Base-by-base conservation (phyloP, 1,140 invertebrate species). In the Zelostemma sp. region DNA sequence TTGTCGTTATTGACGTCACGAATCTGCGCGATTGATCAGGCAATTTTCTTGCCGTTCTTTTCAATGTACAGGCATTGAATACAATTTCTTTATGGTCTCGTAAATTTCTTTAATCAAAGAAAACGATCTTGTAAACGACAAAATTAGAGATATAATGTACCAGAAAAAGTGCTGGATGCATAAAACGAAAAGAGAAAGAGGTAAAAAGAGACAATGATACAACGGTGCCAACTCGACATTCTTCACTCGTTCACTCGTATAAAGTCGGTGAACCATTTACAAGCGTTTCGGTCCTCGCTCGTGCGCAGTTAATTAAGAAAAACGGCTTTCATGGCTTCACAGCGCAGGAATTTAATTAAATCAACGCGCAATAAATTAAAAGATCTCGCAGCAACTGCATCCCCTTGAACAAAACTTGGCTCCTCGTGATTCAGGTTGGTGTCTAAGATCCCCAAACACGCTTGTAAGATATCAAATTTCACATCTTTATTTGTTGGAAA, bases 301-400 rank as follows among this genome's bases (percentile, higher is more conserved):
- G 54, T 47, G 45, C 43, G 41, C 53, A 41, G 65, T 61, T 68
- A 68, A 68, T 68, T 68, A 68, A 68, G 65, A 68, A 68, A 68
- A 68, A 68, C 53, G 58, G 65, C 53, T 68, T 53, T 56, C 46
- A 57, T 33, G 58, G 65, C 40, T 61, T 38, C 48, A 19, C 55
- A 35, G 47, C 16, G 38, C 21, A 16, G 55, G 15, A 61, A 62
- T 75, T 75, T 76, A 76, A 77, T 78, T 76, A 76, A 78, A 78
- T 74, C 64, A 76, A 78, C 68, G 64, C 64, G 63, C 75, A 66
- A 78, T 77, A 77, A 78, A 76, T 78, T 78, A 68, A 68, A 67
- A 68, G 53, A 41, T 55, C 51, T 55, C 17, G 14, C 25, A 35
- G 48, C 25, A 15, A 28, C 38, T 41, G 40, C 38, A 12, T 15